Percentiles rank a stretch among this genome's conserved stretches.
phyloP scores from a whole-genome alignment of 2,888 invertebrate species.

The Tetragonisca angustula region DNA sequence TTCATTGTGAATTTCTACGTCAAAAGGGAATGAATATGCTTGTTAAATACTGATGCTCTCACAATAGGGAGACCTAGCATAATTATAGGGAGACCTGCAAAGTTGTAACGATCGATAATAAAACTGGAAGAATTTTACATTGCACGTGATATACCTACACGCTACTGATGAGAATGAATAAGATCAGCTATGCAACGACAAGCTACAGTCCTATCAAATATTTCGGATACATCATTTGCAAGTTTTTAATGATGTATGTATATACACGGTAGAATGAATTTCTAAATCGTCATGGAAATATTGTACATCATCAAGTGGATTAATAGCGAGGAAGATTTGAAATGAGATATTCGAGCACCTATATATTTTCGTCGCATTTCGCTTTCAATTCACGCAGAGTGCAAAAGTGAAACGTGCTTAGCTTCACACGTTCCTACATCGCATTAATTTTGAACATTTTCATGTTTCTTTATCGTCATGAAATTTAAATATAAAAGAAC shows the following conservation, averaged over 20 bases:
- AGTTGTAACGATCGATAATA: constrained; percentile 31
- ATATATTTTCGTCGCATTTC: not conserved
- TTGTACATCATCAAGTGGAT: not conserved
- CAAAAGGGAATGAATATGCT: not conserved
- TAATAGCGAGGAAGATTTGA: not conserved
- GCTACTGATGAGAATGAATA: not conserved
- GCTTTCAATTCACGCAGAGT: not conserved
- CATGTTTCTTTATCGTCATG: not conserved
- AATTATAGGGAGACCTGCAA: constrained; percentile 22
- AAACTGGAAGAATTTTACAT: constrained; percentile 18
- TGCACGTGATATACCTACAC: not conserved
- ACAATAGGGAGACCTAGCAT: not conserved
- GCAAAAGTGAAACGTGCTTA: not conserved
- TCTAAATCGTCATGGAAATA: too few relatives aligned
- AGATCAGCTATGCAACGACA: not conserved
- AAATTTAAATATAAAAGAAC: not conserved
- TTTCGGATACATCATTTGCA: not conserved
- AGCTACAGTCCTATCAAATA: not conserved
- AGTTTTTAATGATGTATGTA: not conserved
- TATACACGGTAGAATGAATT: too few relatives aligned
- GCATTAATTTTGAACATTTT: not conserved
- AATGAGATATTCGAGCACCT: not conserved
- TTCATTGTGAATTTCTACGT: not conserved
- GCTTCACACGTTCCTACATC: not conserved
- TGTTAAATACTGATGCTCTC: too few relatives aligned